Percentiles rank a stretch among this genome's conserved stretches.
These are phyloP conservation scores for Hypotaenidia okinawae DNA, from an alignment of 2,797 vertebrate genomes.

Conservation along the genomic window DNA sequence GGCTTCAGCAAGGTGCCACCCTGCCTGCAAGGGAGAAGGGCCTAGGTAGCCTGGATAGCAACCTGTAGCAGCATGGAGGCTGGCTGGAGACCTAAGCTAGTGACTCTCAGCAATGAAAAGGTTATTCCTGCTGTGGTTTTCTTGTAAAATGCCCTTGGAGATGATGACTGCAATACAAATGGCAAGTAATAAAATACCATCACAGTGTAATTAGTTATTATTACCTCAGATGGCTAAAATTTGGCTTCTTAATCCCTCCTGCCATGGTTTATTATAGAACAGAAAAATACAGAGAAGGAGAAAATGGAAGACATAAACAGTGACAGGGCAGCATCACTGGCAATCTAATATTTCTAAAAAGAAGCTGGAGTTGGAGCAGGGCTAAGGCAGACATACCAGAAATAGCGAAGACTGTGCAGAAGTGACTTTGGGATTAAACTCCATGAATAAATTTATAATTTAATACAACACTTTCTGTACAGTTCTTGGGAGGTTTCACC, in stretches of 20 bases:
- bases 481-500: not conserved
- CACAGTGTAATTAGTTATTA: not conserved
- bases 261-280: not conserved
- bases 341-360: not conserved
- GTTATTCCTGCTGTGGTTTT: not conserved
- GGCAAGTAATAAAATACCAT: not conserved
- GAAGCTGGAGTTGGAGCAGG: not conserved
- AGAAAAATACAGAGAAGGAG: not conserved
- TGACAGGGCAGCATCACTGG: not conserved
- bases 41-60: not conserved
- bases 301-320: not conserved
- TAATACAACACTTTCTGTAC: not conserved
- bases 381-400: not conserved
- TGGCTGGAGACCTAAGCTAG: not conserved
- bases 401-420: not conserved
- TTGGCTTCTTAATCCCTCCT: not conserved
- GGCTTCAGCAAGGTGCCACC: not conserved
- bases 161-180: not conserved
- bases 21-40: not conserved
- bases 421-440: not conserved
- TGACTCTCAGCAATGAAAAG: not conserved
- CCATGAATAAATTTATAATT: accelerated
- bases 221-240: not conserved
- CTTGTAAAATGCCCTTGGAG: not conserved
- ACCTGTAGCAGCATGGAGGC: not conserved